Percentiles rank a stretch among this genome's conserved stretches.
These are phyloP conservation scores for Mylabris phalerata DNA, from an alignment of 1,140 invertebrate genomes.

Conservation along the genomic window DNA sequence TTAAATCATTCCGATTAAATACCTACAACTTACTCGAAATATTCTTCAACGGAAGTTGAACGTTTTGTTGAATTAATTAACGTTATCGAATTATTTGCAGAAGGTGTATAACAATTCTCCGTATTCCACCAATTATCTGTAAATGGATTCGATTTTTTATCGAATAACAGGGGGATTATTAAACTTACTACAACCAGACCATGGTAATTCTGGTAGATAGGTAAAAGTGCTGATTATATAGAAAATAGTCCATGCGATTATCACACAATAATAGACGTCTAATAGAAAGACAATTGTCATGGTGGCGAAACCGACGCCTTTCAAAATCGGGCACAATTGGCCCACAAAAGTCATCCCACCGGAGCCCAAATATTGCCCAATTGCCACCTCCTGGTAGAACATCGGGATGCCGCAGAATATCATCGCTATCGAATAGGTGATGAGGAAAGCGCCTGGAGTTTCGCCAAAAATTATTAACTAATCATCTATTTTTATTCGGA, in stretches of 20 bases:
- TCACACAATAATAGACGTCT: slow-evolving; percentile 59
- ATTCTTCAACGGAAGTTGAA: slow-evolving; percentile 55
- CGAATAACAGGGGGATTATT: not conserved
- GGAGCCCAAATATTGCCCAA: slow-evolving; percentile 56
- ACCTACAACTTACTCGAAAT: slow-evolving; percentile 51
- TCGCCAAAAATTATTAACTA: not conserved
- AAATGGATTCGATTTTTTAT: slow-evolving; percentile 20
- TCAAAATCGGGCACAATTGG: slow-evolving; percentile 54
- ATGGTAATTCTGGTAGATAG: slow-evolving; percentile 47
- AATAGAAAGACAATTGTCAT: slow-evolving; percentile 63
- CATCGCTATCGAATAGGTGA: slow-evolving; percentile 66
- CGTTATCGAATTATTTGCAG: slow-evolving; percentile 2
- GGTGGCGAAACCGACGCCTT: slow-evolving; percentile 63
- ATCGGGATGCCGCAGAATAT: slow-evolving; percentile 67
- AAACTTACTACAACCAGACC: slow-evolving; percentile 51
- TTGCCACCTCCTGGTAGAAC: slow-evolving; percentile 69
- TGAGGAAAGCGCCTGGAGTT: slow-evolving; percentile 52
- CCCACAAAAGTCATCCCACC: slow-evolving; percentile 58
- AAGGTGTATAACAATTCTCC: slow-evolving; percentile 37
- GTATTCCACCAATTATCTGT: slow-evolving; percentile 55
- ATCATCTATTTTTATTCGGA: not conserved
- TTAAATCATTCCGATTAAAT: not conserved
- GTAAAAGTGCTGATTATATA: slow-evolving; percentile 52
- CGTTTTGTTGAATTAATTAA: slow-evolving; percentile 21
- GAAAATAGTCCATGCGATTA: slow-evolving; percentile 58